Conservation (phyloP, 1,140 invertebrate species). For the Mactra quadrangularis region DNA sequence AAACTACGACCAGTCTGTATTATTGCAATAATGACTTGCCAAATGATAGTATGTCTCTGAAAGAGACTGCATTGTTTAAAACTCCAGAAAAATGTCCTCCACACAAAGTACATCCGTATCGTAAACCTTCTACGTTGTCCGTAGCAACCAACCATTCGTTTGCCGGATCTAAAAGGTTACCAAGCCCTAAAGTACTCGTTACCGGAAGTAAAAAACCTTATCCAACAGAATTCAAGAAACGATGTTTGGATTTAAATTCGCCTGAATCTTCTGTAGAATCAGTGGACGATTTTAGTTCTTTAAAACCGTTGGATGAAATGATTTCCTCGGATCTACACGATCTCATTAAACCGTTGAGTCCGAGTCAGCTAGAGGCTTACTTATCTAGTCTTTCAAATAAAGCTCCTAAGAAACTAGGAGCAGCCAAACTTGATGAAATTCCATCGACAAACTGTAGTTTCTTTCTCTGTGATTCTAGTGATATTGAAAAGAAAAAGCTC, state of each 20-base stretch:
- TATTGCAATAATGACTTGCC: no score
- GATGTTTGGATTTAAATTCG: constrained; percentile 68
- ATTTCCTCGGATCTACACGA: constrained; percentile 61
- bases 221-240: constrained; percentile 63
- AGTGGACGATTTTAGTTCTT: constrained; percentile 40
- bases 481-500: constrained; percentile 6
- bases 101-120: constrained; percentile 11
- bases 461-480: constrained; percentile 64
- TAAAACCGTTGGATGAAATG: constrained; percentile 39
- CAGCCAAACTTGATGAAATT: constrained; percentile 66
- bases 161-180: constrained; percentile 62
- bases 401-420: constrained; percentile 31
- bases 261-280: constrained; percentile 9
- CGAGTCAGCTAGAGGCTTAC: constrained; percentile 74
- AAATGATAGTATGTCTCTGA: background rate
- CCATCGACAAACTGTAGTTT: constrained; percentile 75
- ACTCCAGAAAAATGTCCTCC: constrained; percentile 9
- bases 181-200: constrained; percentile 78
- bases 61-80: background rate
- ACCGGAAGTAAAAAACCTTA: constrained; percentile 59
- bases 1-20: no score
- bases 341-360: constrained; percentile 67
- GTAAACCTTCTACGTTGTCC: constrained; percentile 36
- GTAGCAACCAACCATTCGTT: constrained; percentile 23
- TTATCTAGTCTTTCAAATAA: constrained; percentile 71